Conservation (phyloP, 2,113 vertebrate genomes). For the Ptyas mucosa region DNA sequence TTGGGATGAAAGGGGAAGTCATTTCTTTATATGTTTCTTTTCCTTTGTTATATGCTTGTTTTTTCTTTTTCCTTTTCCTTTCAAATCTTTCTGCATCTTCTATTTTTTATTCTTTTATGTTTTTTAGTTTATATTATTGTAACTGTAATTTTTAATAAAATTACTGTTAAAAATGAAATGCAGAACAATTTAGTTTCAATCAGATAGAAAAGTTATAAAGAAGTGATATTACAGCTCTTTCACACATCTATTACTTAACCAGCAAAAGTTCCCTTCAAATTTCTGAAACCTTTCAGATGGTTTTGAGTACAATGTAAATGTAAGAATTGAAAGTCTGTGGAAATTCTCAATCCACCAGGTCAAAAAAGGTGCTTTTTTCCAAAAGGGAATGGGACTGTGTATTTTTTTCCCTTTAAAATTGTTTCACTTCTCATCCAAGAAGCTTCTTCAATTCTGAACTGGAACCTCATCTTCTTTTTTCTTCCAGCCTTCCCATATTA, state of each 20-base stretch:
- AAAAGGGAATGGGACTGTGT: neutral
- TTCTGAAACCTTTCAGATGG: neutral
- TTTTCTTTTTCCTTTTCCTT: neutral
- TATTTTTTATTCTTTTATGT: neutral
- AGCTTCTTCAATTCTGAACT: neutral
- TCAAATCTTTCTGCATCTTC: neutral
- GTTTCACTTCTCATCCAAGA: neutral
- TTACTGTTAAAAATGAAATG: neutral
- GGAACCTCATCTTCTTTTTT: neutral
- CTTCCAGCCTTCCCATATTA: neutral
- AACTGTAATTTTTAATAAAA: neutral
- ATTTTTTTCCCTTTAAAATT: neutral
- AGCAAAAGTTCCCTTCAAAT: neutral
- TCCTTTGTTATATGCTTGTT: neutral
- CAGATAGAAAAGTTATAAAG: neutral
- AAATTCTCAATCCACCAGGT: neutral
- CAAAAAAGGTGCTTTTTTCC: neutral
- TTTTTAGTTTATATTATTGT: neutral
- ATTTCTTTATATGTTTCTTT: neutral
- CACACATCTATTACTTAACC: neutral
- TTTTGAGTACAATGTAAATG: neutral
- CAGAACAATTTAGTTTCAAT: neutral
- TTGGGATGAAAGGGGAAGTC: neutral
- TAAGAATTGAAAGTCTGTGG: neutral
- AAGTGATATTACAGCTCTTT: neutral